These are phyloP conservation scores for Leucozona laternaria DNA, from an alignment of 2,888 invertebrate genomes.

Conservation along the genomic window DNA sequence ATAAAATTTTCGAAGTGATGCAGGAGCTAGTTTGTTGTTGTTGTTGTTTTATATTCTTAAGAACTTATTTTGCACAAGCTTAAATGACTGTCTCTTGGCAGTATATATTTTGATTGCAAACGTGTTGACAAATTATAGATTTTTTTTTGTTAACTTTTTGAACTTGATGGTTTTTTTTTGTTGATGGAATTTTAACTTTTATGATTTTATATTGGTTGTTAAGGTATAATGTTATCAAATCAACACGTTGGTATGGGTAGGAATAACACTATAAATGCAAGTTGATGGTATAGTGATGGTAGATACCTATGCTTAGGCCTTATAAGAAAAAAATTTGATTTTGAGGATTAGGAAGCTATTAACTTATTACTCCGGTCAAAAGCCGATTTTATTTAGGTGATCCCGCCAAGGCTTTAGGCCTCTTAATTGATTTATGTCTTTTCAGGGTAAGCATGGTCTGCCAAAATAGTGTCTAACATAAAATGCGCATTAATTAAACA, in stretches of 20 bases:
- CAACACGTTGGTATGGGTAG: neutral
- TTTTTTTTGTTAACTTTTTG: conserved; percentile 36
- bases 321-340: too few species aligned
- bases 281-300: too few species aligned
- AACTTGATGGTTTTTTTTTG: conserved; percentile 35
- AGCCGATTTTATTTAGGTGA: too few species aligned
- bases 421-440: too few species aligned
- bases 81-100: conserved; percentile 58
- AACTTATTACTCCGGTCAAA: too few species aligned
- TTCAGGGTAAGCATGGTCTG: too few species aligned
- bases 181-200: conserved; percentile 6
- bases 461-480: too few species aligned
- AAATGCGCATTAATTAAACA: too few species aligned
- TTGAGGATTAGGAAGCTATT: too few species aligned
- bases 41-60: neutral
- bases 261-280: too few species aligned
- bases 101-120: conserved; percentile 56
- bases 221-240: neutral
- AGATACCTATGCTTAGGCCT: too few species aligned
- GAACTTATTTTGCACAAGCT: conserved; percentile 17
- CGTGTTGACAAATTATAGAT: conserved; percentile 46
- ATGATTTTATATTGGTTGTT: conserved; percentile 1
- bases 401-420: too few species aligned
- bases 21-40: neutral
- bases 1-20: neutral